Conservation (phyloP, 2,113 vertebrate genomes). For the Hippocampus zosterae region DNA sequence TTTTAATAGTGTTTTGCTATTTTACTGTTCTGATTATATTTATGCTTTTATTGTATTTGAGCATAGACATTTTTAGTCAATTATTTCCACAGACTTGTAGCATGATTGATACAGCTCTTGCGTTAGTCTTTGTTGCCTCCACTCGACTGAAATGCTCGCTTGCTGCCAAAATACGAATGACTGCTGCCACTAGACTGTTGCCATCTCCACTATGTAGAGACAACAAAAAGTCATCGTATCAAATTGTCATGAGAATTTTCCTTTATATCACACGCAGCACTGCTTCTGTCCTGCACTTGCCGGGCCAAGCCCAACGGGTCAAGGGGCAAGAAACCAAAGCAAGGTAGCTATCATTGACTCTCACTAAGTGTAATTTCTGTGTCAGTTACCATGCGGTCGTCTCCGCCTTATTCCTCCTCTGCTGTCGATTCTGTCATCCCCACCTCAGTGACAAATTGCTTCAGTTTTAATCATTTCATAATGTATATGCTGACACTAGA, state of each 20-base stretch:
- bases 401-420: not conserved
- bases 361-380: slow-evolving; percentile 23
- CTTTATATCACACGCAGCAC: slow-evolving; percentile 67
- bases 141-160: not conserved
- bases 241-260: slow-evolving; percentile 31
- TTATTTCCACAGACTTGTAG: not conserved
- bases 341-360: slow-evolving; percentile 69
- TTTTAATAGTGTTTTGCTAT: no score
- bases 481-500: not conserved
- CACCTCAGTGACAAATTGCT: slow-evolving; percentile 1
- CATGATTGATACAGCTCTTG: not conserved
- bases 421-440: not conserved
- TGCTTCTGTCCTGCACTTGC: slow-evolving; percentile 71
- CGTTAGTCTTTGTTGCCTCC: no score
- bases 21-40: no score
- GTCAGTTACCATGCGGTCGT: slow-evolving; percentile 3
- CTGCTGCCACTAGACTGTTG: not conserved
- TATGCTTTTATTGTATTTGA: no score
- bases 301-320: slow-evolving; percentile 77
- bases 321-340: slow-evolving; percentile 85
- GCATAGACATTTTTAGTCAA: no score
- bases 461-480: not conserved
- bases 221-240: slow-evolving; percentile 35
- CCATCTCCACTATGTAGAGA: slow-evolving; percentile 15
- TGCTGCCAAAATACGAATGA: not conserved